phyloP scores from a whole-genome alignment of 2,797 vertebrate genomes.

The Epinephelus coioides region DNA sequence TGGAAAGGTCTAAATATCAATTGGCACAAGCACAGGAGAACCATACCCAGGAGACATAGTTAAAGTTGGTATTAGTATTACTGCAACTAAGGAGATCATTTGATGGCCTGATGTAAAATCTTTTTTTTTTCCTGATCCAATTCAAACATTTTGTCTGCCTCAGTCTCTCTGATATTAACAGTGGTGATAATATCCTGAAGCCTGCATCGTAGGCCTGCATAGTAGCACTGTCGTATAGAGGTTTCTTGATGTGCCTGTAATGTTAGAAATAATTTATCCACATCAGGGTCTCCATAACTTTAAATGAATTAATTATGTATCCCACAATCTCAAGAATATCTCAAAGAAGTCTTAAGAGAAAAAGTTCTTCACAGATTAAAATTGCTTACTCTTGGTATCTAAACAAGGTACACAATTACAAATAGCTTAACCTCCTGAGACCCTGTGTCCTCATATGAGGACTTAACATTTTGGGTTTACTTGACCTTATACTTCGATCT shows the following conservation, averaged over 20 bases:
- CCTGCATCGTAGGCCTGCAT: neutral
- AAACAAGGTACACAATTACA: too few relatives aligned
- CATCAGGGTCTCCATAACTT: neutral
- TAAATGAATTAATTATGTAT: neutral
- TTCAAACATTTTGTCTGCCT: too few relatives aligned
- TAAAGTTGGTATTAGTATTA: constrained; percentile 10
- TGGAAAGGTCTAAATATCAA: constrained; percentile 17
- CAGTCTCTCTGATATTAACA: neutral
- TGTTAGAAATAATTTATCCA: constrained; percentile 5
- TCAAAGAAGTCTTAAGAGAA: neutral
- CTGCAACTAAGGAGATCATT: constrained; percentile 1
- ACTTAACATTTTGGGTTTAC: too few relatives aligned
- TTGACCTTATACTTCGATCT: too few relatives aligned
- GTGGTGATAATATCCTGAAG: neutral
- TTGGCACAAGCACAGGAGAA: constrained; percentile 11
- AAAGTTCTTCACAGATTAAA: neutral
- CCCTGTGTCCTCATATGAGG: too few relatives aligned
- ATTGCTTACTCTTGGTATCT: neutral
- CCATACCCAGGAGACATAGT: neutral
- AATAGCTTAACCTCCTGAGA: too few relatives aligned
- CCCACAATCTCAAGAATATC: neutral
- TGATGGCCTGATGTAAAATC: neutral
- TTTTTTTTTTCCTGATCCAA: neutral
- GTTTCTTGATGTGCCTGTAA: neutral
- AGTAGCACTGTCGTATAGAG: neutral